These are phyloP conservation scores for Ophioderma brevispina DNA, from an alignment of 35 echinoderm and acorn worm genomes.

Conservation along the genomic window DNA sequence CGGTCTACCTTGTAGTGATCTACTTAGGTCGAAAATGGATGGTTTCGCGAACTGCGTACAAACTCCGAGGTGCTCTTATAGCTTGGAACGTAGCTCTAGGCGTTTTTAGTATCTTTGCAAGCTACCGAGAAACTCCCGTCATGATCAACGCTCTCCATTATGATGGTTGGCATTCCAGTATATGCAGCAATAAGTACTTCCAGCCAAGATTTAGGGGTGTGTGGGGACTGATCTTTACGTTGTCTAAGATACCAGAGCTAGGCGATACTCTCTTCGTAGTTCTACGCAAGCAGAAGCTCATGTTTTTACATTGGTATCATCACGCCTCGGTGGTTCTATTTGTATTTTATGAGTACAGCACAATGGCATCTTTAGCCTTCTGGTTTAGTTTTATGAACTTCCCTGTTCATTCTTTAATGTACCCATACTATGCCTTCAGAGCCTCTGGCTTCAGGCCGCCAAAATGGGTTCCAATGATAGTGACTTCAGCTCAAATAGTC, in stretches of 20 bases:
- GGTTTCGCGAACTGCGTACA: slow-evolving; percentile 67
- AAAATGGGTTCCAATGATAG: slow-evolving; percentile 53
- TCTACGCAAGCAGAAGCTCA: slow-evolving; percentile 88
- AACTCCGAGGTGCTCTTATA: slow-evolving; percentile 48
- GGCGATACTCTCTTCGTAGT: slow-evolving; percentile 92
- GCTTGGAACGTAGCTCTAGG: slow-evolving; percentile 82
- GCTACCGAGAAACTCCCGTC: slow-evolving; percentile 47
- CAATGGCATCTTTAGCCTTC: slow-evolving; percentile 41
- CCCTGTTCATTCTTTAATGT: slow-evolving; percentile 70
- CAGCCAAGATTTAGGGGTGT: slow-evolving; percentile 50
- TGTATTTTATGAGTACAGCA: slow-evolving; percentile 46
- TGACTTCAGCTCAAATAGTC: slow-evolving; percentile 61
- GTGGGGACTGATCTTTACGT: slow-evolving; percentile 78
- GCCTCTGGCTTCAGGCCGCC: slow-evolving; percentile 53
- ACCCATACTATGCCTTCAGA: slow-evolving; percentile 69
- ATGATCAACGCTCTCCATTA: slow-evolving; percentile 37
- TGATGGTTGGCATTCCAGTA: slow-evolving; percentile 56
- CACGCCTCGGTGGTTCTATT: slow-evolving; percentile 54
- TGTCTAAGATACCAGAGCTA: slow-evolving; percentile 87
- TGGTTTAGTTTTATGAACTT: slow-evolving; percentile 78
- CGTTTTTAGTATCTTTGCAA: slow-evolving; percentile 74
- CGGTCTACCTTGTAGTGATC: slow-evolving; percentile 68
- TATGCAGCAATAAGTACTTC: slow-evolving; percentile 80
- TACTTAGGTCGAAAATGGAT: slow-evolving; percentile 73
- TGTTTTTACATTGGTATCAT: slow-evolving; percentile 96